Conservation (phyloP, 2,888 invertebrate species). For the Disparrhopalites patrizii region DNA sequence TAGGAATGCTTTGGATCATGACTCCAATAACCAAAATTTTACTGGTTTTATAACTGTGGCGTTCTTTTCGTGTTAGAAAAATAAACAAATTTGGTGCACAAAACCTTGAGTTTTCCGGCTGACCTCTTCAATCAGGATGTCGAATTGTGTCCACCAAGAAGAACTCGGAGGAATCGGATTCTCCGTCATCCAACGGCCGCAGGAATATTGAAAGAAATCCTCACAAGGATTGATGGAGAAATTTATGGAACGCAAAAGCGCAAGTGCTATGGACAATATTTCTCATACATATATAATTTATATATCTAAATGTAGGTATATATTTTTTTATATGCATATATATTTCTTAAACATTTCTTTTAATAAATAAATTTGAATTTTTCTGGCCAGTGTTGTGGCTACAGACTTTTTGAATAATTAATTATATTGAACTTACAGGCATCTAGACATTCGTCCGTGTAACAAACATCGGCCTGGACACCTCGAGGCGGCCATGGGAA, state of each 20-base stretch:
- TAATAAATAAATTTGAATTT: too few species aligned
- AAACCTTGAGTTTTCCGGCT: constrained; percentile 40
- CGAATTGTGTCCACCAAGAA: constrained; percentile 38
- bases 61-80: too few species aligned
- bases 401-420: too few species aligned
- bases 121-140: constrained; percentile 36
- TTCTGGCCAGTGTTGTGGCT: too few species aligned
- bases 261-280: constrained; percentile 26
- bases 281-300: background rate
- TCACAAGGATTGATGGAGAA: constrained; percentile 39
- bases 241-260: constrained; percentile 39
- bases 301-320: too few species aligned
- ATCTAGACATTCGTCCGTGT: constrained; percentile 22
- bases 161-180: constrained; percentile 36
- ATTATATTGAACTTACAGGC: background rate
- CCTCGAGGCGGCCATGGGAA: background rate
- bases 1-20: too few species aligned
- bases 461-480: constrained; percentile 20
- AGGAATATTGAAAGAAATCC: constrained; percentile 41
- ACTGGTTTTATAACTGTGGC: too few species aligned
- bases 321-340: too few species aligned
- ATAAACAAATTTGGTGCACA: constrained; percentile 7
- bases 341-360: too few species aligned
- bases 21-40: too few species aligned
- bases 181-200: constrained; percentile 39